A percentile compares a stretch with the other conserved stretches of the same genome.
phyloP scores from a whole-genome alignment of 2,888 invertebrate species.

The Luffia ferchaultella region DNA sequence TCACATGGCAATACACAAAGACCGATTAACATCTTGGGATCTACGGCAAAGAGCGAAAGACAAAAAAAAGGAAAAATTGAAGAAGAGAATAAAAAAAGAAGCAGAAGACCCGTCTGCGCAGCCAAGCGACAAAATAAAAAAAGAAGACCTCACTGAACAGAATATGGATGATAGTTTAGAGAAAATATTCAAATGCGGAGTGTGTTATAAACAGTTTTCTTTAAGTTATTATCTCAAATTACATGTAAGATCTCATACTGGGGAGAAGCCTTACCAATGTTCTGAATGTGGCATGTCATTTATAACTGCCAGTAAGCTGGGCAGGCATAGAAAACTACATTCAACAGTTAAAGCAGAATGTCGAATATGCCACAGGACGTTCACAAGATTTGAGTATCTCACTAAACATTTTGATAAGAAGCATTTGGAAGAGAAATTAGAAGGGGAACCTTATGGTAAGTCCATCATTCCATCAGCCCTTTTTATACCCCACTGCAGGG shows the following conservation, averaged over 20 bases:
- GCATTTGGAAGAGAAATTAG: constrained; percentile 47
- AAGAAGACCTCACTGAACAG: background rate
- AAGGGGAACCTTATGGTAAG: constrained; percentile 53
- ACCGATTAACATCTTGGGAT: constrained; percentile 48
- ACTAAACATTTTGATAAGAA: constrained; percentile 48
- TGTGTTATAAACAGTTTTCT: constrained; percentile 46
- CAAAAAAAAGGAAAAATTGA: constrained; percentile 34
- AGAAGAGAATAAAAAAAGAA: constrained; percentile 22
- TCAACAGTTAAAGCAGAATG: constrained; percentile 42
- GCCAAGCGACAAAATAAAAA: background rate
- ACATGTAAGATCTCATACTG: constrained; percentile 54
- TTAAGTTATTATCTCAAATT: constrained; percentile 51
- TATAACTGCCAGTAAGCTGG: constrained; percentile 51
- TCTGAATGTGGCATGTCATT: constrained; percentile 44
- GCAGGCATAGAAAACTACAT: constrained; percentile 47
- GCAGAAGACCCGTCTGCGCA: background rate
- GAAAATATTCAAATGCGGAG: constrained; percentile 53
- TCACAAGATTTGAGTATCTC: constrained; percentile 40
- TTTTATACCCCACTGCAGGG: too few species aligned
- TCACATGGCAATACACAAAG: constrained; percentile 41
- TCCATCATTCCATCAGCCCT: too few species aligned
- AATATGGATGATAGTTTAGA: constrained; percentile 23
- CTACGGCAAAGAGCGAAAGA: constrained; percentile 35
- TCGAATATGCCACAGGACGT: constrained; percentile 44
- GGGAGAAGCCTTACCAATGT: constrained; percentile 51